A percentile compares a stretch with the other conserved stretches of the same genome.
Conservation (phyloP, 2,797 vertebrate species). For the Phrynocephalus forsythii region DNA sequence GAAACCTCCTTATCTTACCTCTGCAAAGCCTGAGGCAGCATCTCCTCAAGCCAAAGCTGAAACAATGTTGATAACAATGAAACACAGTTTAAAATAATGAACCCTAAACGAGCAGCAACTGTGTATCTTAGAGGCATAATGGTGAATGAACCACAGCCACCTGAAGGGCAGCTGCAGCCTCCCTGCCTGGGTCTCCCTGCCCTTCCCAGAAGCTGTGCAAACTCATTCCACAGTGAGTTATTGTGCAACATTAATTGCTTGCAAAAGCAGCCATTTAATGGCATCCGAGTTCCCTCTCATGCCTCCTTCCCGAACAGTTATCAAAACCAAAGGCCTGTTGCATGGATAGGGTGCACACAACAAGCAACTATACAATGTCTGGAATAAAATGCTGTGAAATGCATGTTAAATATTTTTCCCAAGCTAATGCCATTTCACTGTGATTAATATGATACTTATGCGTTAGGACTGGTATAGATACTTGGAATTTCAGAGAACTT, state of each 20-base stretch:
- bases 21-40: background rate
- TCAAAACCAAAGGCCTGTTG: background rate
- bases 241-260: slow-evolving; percentile 19
- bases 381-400: background rate
- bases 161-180: background rate
- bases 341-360: background rate
- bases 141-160: background rate
- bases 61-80: background rate
- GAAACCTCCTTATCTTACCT: background rate
- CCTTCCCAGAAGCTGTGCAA: background rate
- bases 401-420: no score
- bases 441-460: background rate
- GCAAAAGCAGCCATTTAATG: background rate
- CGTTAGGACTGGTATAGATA: background rate
- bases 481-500: no score
- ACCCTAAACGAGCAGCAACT: background rate
- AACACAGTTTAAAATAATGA: background rate
- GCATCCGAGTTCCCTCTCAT: background rate
- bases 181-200: no score
- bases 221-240: background rate
- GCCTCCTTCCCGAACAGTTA: background rate
- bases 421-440: background rate
- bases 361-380: background rate
- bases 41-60: background rate
- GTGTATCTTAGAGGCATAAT: background rate